These are phyloP conservation scores for Electrona antarctica DNA, from an alignment of 2,113 vertebrate genomes.

Conservation along the genomic window DNA sequence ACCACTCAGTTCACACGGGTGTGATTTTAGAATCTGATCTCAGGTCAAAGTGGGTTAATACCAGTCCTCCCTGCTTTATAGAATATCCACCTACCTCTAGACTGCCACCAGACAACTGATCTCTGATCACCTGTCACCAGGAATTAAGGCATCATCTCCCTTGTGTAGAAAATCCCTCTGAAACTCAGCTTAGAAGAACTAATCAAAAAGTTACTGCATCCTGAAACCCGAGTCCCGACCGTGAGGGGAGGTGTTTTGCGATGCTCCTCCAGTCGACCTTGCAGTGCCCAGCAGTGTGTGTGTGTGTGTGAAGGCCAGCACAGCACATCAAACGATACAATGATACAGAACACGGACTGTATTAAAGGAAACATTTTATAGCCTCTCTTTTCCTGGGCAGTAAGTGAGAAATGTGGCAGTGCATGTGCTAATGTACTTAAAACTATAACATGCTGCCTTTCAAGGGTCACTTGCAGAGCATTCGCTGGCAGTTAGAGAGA, in stretches of 20 bases:
- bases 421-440: slow-evolving; percentile 72
- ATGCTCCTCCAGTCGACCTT: slow-evolving; percentile 37
- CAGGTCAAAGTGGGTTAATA: no score
- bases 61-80: not conserved
- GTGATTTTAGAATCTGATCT: no score
- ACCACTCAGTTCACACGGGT: no score
- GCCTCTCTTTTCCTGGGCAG: slow-evolving; percentile 25
- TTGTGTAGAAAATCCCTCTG: slow-evolving; percentile 48
- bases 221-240: slow-evolving; percentile 63
- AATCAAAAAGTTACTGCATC: slow-evolving; percentile 60
- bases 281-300: slow-evolving; percentile 19
- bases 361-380: slow-evolving; percentile 55
- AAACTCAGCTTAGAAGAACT: slow-evolving; percentile 52
- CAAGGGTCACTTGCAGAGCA: slow-evolving; percentile 32
- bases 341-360: slow-evolving; percentile 49
- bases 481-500: slow-evolving; percentile 21
- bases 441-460: slow-evolving; percentile 55
- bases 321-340: slow-evolving; percentile 66
- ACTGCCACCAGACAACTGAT: slow-evolving; percentile 31
- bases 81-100: not conserved
- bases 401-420: slow-evolving; percentile 13
- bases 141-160: slow-evolving; percentile 37
- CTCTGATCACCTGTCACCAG: slow-evolving; percentile 61
- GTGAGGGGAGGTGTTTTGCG: slow-evolving; percentile 28
- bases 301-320: slow-evolving; percentile 57